Percentiles rank a stretch among this genome's conserved stretches.
phyloP scores from a whole-genome alignment of 2,888 invertebrate species.

The Clistopyga incitator region DNA sequence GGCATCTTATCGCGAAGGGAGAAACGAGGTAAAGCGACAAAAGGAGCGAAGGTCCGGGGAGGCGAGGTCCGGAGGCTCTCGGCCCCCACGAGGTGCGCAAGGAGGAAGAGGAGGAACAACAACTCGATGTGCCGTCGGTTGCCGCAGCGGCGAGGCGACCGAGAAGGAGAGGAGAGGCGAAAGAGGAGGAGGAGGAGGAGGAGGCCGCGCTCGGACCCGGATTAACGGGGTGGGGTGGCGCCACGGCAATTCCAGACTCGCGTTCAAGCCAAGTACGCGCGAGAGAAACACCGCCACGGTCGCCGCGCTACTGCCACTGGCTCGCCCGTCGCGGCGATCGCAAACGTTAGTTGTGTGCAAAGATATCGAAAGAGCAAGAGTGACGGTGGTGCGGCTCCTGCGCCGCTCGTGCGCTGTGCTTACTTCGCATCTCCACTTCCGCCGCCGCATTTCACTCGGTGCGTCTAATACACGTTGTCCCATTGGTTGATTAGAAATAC shows the following conservation, averaged over 20 bases:
- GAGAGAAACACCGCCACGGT: slow-evolving; percentile 67
- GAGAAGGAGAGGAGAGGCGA: slow-evolving; percentile 67
- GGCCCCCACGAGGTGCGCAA: slow-evolving; percentile 43
- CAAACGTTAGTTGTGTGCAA: slow-evolving; percentile 42
- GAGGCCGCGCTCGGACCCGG: slow-evolving; percentile 71
- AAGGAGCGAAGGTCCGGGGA: neutral
- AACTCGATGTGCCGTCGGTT: slow-evolving; percentile 12
- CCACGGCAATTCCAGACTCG: slow-evolving; percentile 83
- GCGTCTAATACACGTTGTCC: neutral
- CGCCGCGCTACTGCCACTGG: slow-evolving; percentile 61
- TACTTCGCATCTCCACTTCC: slow-evolving; percentile 4
- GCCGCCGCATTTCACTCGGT: neutral
- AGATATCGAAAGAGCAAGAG: slow-evolving; percentile 72
- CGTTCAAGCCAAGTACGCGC: slow-evolving; percentile 81
- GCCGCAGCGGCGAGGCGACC: slow-evolving; percentile 50
- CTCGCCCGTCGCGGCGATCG: slow-evolving; percentile 51
- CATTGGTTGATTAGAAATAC: neutral
- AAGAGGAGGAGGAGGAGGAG: slow-evolving; percentile 72
- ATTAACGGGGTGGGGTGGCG: slow-evolving; percentile 80
- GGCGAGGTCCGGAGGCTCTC: slow-evolving; percentile 28
- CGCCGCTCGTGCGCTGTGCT: slow-evolving; percentile 31
- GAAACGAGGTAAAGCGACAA: neutral
- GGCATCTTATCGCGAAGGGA: too few species aligned
- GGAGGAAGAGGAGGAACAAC: slow-evolving; percentile 55
- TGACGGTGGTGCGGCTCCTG: slow-evolving; percentile 28